Conservation (phyloP, 2,113 vertebrate genomes). For the Labeo catla region DNA sequence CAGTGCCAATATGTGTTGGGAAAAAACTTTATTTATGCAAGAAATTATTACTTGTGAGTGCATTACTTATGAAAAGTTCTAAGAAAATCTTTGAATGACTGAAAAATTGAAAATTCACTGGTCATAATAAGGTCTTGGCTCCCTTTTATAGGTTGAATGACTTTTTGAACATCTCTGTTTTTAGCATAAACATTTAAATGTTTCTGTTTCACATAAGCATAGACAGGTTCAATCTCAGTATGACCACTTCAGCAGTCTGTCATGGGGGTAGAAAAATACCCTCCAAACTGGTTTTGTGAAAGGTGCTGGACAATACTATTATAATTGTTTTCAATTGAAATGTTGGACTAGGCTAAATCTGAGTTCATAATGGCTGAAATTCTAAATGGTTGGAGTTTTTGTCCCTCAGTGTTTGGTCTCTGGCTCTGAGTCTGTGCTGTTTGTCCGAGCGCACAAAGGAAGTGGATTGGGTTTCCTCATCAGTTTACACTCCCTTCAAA, state of each 20-base stretch:
- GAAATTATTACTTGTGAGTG: neutral
- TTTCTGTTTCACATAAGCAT: neutral
- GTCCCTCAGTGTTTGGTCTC: slow-evolving; percentile 2
- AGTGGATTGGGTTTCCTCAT: slow-evolving; percentile 38
- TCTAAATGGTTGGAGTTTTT: neutral
- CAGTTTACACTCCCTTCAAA: slow-evolving; percentile 36
- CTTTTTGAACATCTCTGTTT: neutral
- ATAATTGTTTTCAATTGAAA: neutral
- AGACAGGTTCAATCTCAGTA: neutral
- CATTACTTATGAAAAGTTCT: neutral
- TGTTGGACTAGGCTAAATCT: neutral
- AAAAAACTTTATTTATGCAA: neutral
- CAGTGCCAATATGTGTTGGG: too few species aligned
- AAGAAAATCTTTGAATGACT: neutral
- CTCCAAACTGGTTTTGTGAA: neutral
- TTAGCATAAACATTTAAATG: neutral
- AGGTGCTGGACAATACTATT: neutral
- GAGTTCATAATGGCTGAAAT: neutral
- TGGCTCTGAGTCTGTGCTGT: slow-evolving; percentile 9
- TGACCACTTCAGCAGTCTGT: neutral
- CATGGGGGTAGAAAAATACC: neutral
- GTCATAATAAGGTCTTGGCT: neutral
- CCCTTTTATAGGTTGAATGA: neutral
- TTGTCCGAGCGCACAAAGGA: slow-evolving; percentile 25
- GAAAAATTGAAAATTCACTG: neutral